Evolutionary conservation across 2,888 invertebrate genomes (phyloP).

Genomic region (Thysanoteuthis rhombus): DNA sequence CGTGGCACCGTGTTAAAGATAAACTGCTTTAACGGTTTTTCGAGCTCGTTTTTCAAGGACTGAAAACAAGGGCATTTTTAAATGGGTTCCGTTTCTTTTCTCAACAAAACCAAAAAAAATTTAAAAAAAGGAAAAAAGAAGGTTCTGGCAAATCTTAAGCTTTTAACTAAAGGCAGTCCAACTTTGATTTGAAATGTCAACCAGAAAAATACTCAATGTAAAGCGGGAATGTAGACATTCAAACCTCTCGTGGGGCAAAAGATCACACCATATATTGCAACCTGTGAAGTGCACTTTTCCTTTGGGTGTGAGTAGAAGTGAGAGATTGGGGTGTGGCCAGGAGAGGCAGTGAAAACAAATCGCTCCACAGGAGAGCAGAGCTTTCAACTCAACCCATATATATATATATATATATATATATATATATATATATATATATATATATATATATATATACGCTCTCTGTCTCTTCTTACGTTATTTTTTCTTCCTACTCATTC

Average conservation of each 20-base stretch:
- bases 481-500: neutral
- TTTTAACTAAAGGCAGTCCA: neutral
- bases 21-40: neutral
- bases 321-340: neutral
- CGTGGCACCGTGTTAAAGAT: no score
- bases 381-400: neutral
- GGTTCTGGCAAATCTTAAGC: neutral
- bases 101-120: neutral
- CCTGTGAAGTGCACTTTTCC: neutral
- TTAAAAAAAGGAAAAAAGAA: no score
- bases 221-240: neutral
- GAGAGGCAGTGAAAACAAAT: neutral
- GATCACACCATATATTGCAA: neutral
- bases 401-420: neutral
- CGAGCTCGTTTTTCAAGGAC: neutral
- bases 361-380: neutral
- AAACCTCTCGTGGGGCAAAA: neutral
- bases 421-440: neutral
- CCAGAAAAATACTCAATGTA: neutral
- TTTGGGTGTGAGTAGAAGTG: neutral
- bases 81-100: neutral
- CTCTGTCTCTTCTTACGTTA: neutral
- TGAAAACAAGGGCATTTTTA: neutral
- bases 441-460: neutral
- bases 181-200: neutral